Evolutionary conservation across 2,888 invertebrate species (phyloP).

Genomic region (Brenthis daphne): DNA sequence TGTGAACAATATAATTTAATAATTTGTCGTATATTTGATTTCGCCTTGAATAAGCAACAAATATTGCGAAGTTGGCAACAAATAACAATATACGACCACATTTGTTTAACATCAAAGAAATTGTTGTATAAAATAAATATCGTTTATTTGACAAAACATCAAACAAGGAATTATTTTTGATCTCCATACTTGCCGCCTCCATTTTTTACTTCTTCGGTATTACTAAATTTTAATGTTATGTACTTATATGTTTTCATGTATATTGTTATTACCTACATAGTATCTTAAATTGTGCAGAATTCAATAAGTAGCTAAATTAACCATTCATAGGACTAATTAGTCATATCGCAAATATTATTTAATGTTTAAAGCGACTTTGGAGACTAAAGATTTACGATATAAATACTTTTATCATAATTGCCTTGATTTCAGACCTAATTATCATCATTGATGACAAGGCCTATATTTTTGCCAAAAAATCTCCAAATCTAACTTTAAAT

Average conservation of each 20-base stretch:
- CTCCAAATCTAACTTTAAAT: no score
- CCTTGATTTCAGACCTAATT: no score
- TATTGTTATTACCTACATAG: no score
- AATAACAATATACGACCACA: conserved; percentile 27
- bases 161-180: conserved; percentile 8
- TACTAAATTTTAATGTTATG: not conserved
- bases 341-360: no score
- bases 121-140: conserved; percentile 20
- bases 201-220: not conserved
- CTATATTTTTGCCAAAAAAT: no score
- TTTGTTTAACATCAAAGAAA: conserved; percentile 31
- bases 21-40: conserved; percentile 42
- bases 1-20: conserved; percentile 46
- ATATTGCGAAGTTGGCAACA: conserved; percentile 29
- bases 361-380: no score
- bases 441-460: no score
- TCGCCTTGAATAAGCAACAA: conserved; percentile 30
- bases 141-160: conserved; percentile 11
- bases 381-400: no score
- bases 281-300: no score
- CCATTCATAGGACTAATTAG: no score
- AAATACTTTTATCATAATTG: no score
- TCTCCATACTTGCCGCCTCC: conserved; percentile 3
- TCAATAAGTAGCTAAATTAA: no score
- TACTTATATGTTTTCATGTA: not conserved